phyloP scores from a whole-genome alignment of 35 echinoderm and acorn worm genomes.

The Nesometra sesokonis region DNA sequence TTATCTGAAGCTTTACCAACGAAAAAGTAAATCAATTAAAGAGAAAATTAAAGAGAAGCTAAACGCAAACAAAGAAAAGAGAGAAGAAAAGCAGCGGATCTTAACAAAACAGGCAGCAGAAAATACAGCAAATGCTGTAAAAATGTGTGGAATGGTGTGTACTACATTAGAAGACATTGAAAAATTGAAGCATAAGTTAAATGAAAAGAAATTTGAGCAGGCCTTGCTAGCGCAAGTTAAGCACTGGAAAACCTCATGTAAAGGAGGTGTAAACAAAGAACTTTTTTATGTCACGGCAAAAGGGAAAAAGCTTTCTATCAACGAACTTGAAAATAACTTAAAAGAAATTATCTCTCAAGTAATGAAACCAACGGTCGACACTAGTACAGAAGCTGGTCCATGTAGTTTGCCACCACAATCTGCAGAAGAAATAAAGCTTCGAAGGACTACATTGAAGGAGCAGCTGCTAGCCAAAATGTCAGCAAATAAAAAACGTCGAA shows the following conservation, averaged over 20 bases:
- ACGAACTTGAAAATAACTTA: conserved; percentile 24
- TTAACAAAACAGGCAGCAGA: conserved; percentile 23
- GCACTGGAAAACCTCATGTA: conserved; percentile 12
- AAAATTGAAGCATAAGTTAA: conserved; percentile 7
- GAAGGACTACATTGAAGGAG: neutral
- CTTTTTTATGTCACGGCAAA: neutral
- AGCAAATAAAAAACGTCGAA: conserved; percentile 2
- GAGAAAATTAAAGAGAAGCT: conserved; percentile 7
- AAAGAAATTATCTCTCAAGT: conserved; percentile 21
- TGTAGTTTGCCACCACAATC: too few species aligned
- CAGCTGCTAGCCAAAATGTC: neutral
- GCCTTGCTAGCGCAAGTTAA: neutral
- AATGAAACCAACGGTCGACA: neutral
- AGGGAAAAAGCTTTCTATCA: conserved; percentile 11
- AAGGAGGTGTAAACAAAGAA: conserved; percentile 8
- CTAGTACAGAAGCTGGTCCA: neutral
- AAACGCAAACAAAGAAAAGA: conserved; percentile 6
- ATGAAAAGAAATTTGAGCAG: neutral
- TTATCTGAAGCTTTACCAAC: conserved; percentile 26
- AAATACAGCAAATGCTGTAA: conserved; percentile 19
- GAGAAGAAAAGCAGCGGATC: conserved; percentile 15
- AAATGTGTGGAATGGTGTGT: conserved; percentile 35
- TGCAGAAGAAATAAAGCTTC: too few species aligned
- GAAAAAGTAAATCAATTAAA: conserved; percentile 25
- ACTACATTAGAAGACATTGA: conserved; percentile 18